phyloP scores from a whole-genome alignment of 2,888 invertebrate species.

The Diloba caeruleocephala region DNA sequence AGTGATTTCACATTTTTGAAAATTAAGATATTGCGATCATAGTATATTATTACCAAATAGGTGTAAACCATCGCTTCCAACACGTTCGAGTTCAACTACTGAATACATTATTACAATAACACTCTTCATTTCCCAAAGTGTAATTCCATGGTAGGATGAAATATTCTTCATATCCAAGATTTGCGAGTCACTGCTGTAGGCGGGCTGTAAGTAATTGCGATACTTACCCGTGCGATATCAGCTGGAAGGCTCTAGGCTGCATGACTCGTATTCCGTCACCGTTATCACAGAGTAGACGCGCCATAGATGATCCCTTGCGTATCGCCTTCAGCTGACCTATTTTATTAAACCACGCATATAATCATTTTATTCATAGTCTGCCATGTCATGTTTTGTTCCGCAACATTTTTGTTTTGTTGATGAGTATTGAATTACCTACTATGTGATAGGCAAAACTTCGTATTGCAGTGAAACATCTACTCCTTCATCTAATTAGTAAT shows the following conservation, averaged over 20 bases:
- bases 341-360: slow-evolving; percentile 5
- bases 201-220: slow-evolving; percentile 28
- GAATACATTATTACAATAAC: slow-evolving; percentile 15
- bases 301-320: slow-evolving; percentile 87
- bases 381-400: too few relatives aligned
- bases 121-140: slow-evolving; percentile 18
- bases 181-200: slow-evolving; percentile 1
- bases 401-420: too few relatives aligned
- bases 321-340: slow-evolving; percentile 91
- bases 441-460: too few relatives aligned
- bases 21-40: too few relatives aligned
- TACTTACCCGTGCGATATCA: slow-evolving; percentile 72
- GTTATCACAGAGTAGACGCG: slow-evolving; percentile 92
- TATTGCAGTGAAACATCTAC: too few relatives aligned
- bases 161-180: slow-evolving; percentile 2
- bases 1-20: too few relatives aligned
- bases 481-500: too few relatives aligned
- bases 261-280: slow-evolving; percentile 89
- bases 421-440: too few relatives aligned
- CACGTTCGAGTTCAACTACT: too few relatives aligned
- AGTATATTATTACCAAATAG: too few relatives aligned
- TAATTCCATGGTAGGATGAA: slow-evolving; percentile 15
- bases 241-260: slow-evolving; percentile 90
- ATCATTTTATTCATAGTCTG: too few relatives aligned
- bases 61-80: too few relatives aligned